Evolutionary conservation across 2,113 vertebrate species (phyloP).

Genomic region (Phycodurus eques): DNA sequence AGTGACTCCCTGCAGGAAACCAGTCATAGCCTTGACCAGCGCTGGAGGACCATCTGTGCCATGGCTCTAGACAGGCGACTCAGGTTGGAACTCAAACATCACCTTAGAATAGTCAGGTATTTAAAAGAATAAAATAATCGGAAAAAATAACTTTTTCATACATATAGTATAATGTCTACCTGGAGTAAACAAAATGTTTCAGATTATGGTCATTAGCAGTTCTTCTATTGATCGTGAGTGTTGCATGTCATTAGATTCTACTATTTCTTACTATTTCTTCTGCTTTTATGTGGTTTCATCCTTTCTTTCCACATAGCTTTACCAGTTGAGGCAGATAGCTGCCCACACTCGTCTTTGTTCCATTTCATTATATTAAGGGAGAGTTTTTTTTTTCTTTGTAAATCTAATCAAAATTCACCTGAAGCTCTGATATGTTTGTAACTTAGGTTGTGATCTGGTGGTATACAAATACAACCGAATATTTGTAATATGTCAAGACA

Average conservation of each 20-base stretch:
- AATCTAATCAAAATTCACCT: not conserved
- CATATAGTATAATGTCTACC: not conserved
- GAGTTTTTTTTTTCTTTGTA: not conserved
- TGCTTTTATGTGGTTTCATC: no score
- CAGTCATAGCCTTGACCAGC: slow-evolving; percentile 85
- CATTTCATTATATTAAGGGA: not conserved
- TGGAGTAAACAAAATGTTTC: no score
- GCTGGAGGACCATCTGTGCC: slow-evolving; percentile 93
- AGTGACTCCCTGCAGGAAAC: slow-evolving; percentile 89
- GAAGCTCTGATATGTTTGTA: not conserved
- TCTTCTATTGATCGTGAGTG: no score
- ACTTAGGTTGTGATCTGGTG: not conserved
- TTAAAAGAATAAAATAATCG: not conserved
- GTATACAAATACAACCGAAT: not conserved
- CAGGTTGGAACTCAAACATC: slow-evolving; percentile 72
- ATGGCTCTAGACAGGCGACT: slow-evolving; percentile 89
- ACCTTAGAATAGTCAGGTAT: not conserved
- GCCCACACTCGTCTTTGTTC: no score
- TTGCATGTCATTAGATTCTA: no score
- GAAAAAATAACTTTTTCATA: not conserved
- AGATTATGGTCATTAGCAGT: no score
- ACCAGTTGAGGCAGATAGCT: no score
- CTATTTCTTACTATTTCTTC: no score
- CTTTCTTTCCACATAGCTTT: no score
- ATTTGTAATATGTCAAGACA: no score